Percentiles rank a stretch among this genome's conserved stretches.
Evolutionary conservation across 2,113 vertebrate species (phyloP).

Genomic region (Lepus europaeus): DNA sequence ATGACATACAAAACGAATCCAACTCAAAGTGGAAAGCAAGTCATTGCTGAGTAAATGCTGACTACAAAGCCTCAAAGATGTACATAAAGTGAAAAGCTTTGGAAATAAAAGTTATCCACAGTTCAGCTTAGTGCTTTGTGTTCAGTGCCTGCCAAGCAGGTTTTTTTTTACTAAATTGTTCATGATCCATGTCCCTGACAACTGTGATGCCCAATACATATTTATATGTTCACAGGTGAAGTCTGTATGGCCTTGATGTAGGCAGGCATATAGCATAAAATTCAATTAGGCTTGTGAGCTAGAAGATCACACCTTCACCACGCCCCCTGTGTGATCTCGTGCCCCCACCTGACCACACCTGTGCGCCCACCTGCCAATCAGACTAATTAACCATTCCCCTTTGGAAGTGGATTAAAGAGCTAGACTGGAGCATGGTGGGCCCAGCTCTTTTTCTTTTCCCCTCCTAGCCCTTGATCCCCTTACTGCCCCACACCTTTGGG

Average conservation of each 20-base stretch:
- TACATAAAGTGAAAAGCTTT: not conserved
- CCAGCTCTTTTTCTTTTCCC: no score
- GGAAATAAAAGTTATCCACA: not conserved
- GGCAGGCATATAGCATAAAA: no score
- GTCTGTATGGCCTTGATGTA: not conserved
- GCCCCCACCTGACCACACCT: no score
- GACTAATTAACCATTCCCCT: no score
- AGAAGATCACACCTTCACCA: no score
- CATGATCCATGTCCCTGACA: not conserved
- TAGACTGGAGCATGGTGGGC: no score
- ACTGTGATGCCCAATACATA: not conserved
- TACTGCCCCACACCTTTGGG: no score
- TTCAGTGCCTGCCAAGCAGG: not conserved
- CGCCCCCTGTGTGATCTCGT: no score
- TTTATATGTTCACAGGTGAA: not conserved
- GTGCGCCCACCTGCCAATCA: no score
- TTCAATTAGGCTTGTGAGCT: no score
- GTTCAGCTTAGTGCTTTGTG: not conserved
- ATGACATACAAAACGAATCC: not conserved
- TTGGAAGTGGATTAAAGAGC: no score
- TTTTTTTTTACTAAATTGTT: not conserved
- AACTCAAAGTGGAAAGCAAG: constrained; percentile 44
- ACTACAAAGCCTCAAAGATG: not conserved
- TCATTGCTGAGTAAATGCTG: not conserved
- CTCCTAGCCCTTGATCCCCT: no score